Evolutionary conservation across 2,888 invertebrate genomes (phyloP).

Genomic region (Liopterus haemorrhoidalis): DNA sequence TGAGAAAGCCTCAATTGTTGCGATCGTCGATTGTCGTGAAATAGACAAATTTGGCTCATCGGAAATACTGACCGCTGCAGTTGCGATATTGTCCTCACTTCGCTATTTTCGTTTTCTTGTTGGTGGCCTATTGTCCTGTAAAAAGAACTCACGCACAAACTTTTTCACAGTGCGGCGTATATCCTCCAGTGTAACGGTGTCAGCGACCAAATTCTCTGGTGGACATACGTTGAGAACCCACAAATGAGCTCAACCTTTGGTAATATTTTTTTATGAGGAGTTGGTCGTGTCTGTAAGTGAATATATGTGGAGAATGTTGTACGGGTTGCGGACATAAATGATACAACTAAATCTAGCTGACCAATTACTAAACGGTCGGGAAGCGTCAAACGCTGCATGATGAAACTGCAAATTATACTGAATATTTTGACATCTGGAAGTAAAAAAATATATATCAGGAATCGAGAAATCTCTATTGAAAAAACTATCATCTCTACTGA

Average conservation of each 20-base stretch:
- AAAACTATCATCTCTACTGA: too few relatives aligned
- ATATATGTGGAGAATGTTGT: too few relatives aligned
- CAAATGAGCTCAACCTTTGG: slow-evolving; percentile 13
- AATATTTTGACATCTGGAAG: too few relatives aligned
- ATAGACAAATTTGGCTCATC: slow-evolving; percentile 14
- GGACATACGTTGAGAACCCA: slow-evolving; percentile 11
- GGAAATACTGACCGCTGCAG: slow-evolving; percentile 10
- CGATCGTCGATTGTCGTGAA: slow-evolving; percentile 13
- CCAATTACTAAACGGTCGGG: too few relatives aligned
- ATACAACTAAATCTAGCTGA: too few relatives aligned
- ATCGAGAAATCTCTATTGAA: too few relatives aligned
- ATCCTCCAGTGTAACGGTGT: slow-evolving; percentile 13
- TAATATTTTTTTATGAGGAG: slow-evolving; percentile 4
- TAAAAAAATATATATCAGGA: slow-evolving; percentile 8
- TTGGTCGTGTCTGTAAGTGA: too few relatives aligned
- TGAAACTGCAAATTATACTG: too few relatives aligned
- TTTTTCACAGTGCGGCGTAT: slow-evolving; percentile 15
- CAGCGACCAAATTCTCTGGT: slow-evolving; percentile 7
- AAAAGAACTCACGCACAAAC: slow-evolving; percentile 10
- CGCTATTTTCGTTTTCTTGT: slow-evolving; percentile 10
- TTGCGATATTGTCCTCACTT: slow-evolving; percentile 15
- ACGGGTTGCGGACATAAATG: too few relatives aligned
- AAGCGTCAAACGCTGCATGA: too few relatives aligned
- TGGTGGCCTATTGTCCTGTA: slow-evolving; percentile 12
- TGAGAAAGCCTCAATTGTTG: too few relatives aligned